Conservation (phyloP, 2,113 vertebrate species). For the Terrapene triunguis region DNA sequence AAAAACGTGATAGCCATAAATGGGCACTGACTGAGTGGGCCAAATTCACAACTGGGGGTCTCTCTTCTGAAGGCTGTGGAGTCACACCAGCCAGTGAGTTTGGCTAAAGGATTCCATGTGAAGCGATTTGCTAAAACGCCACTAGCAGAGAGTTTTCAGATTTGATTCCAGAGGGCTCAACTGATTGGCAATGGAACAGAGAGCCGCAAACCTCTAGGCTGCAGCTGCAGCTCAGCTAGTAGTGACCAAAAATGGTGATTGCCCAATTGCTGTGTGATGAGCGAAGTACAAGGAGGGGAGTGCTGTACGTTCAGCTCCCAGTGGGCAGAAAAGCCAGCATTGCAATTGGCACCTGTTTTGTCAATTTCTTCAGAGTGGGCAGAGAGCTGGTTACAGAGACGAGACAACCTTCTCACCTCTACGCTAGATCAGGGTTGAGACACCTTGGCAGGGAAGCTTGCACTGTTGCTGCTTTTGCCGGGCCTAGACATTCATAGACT, state of each 20-base stretch:
- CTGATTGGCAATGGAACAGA: not conserved
- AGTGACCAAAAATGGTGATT: not conserved
- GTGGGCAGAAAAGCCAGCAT: not conserved
- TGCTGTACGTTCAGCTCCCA: not conserved
- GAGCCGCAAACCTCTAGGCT: not conserved
- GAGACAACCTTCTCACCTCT: not conserved
- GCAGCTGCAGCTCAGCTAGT: not conserved
- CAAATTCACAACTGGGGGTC: slow-evolving; percentile 67
- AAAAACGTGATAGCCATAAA: slow-evolving; percentile 75
- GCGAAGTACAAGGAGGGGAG: not conserved
- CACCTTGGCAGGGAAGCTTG: not conserved
- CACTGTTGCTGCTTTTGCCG: not conserved
- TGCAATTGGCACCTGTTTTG: not conserved
- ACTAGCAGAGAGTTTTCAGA: not conserved
- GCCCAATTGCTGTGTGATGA: not conserved
- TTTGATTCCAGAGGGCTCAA: not conserved
- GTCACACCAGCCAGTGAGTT: slow-evolving; percentile 62
- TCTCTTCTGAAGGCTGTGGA: slow-evolving; percentile 75
- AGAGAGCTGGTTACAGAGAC: not conserved
- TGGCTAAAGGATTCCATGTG: slow-evolving; percentile 51
- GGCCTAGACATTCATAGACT: too few relatives aligned
- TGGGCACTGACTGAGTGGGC: slow-evolving; percentile 54
- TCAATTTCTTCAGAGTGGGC: not conserved
- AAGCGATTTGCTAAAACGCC: slow-evolving; percentile 5
- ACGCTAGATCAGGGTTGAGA: not conserved